Evolutionary conservation across 2,797 vertebrate species (phyloP).

Genomic region (Nothura maculosa): DNA sequence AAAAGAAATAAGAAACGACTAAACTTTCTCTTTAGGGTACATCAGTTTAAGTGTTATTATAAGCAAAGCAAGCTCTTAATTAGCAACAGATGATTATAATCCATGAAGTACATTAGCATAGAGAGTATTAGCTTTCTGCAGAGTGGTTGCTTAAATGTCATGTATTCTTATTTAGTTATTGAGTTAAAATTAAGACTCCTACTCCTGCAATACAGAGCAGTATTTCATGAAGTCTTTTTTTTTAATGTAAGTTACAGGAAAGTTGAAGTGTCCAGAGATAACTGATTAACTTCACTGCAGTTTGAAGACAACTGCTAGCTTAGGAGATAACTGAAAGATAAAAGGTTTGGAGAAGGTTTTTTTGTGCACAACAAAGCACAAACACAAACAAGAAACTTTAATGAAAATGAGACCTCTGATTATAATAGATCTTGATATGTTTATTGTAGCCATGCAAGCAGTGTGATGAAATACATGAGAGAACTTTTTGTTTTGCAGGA

Average conservation of each 20-base stretch:
- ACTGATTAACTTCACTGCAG: neutral
- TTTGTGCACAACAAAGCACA: neutral
- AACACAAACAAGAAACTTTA: neutral
- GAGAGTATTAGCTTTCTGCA: neutral
- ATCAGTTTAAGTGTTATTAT: neutral
- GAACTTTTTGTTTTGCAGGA: neutral
- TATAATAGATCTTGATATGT: neutral
- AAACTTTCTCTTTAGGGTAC: rapidly evolving
- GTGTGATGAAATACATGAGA: neutral
- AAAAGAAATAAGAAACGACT: neutral
- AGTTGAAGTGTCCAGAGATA: neutral
- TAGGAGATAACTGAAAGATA: neutral
- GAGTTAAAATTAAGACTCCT: neutral
- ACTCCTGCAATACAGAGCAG: neutral
- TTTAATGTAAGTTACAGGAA: neutral
- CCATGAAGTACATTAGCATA: neutral
- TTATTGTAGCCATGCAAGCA: neutral
- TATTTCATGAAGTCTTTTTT: neutral
- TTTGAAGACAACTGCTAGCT: neutral
- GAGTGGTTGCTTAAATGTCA: neutral
- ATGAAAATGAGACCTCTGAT: neutral
- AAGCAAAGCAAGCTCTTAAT: neutral
- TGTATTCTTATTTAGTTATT: neutral
- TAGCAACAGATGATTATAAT: neutral
- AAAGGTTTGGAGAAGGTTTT: neutral